These are phyloP conservation scores for Urocitellus parryii DNA, from an alignment of 2,113 vertebrate genomes.

Conservation along the genomic window DNA sequence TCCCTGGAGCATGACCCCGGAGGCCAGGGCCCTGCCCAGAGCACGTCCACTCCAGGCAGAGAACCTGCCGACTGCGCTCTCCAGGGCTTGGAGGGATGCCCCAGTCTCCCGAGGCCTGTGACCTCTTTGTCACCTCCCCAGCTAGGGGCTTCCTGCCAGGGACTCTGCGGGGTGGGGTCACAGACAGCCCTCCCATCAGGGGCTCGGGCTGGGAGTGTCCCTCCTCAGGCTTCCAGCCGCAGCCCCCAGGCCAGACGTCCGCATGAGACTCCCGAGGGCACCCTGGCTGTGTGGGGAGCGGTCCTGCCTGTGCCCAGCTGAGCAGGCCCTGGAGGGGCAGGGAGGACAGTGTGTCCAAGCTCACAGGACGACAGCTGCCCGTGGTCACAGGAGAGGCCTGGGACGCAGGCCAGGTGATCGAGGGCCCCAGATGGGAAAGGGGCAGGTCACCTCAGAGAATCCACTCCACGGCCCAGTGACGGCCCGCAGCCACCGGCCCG, in stretches of 20 bases:
- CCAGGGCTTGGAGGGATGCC: background rate
- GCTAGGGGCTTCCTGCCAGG: too few species aligned
- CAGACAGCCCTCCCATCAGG: too few species aligned
- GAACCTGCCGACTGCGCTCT: too few species aligned
- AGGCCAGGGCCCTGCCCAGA: background rate
- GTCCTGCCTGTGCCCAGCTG: background rate
- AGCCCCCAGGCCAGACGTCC: too few species aligned
- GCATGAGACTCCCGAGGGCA: too few species aligned
- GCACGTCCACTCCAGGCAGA: accelerated
- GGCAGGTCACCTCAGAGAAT: too few species aligned
- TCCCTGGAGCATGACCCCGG: accelerated
- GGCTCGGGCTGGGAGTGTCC: background rate
- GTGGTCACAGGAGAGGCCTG: background rate
- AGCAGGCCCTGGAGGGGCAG: background rate
- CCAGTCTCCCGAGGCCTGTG: background rate
- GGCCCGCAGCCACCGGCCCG: too few species aligned
- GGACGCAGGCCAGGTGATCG: accelerated
- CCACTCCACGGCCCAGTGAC: too few species aligned
- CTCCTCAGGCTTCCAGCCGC: too few species aligned
- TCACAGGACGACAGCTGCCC: background rate
- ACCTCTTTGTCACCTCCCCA: background rate
- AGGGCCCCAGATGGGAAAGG: background rate
- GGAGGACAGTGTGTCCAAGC: accelerated
- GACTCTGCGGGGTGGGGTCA: background rate
- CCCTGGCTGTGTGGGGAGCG: accelerated